A percentile compares a stretch with the other conserved stretches of the same genome.
phyloP scores from a whole-genome alignment of 1,140 invertebrate species.

The Drosophila erecta region DNA sequence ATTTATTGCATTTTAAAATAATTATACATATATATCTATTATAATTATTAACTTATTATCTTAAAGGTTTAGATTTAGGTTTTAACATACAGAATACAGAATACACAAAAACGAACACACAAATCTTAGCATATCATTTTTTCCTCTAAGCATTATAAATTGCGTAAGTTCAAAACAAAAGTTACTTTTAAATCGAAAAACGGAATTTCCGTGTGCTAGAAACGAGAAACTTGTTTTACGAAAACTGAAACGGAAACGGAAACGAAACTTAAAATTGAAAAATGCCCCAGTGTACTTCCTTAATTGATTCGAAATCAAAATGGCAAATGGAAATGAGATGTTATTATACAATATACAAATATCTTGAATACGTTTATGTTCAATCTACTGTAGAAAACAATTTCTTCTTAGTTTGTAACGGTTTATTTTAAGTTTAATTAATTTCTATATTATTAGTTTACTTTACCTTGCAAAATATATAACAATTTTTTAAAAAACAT shows the following conservation, averaged over 20 bases:
- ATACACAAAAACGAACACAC: slow-evolving; percentile 24
- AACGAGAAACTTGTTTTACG: slow-evolving; percentile 51
- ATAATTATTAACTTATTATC: slow-evolving; percentile 74
- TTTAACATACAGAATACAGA: slow-evolving; percentile 59
- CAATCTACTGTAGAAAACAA: slow-evolving; percentile 45
- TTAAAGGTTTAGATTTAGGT: slow-evolving; percentile 72
- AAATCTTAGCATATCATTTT: slow-evolving; percentile 76
- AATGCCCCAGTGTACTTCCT: slow-evolving; percentile 71
- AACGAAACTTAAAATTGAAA: slow-evolving; percentile 32
- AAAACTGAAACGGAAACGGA: slow-evolving; percentile 7
- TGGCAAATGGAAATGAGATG: slow-evolving; percentile 49
- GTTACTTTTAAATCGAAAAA: slow-evolving; percentile 48
- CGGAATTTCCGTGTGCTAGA: slow-evolving; percentile 54
- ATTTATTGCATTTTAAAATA: slow-evolving; percentile 80
- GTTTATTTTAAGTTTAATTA: slow-evolving; percentile 34
- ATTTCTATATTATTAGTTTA: slow-evolving; percentile 75
- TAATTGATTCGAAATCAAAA: slow-evolving; percentile 77
- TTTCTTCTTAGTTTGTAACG: slow-evolving; percentile 58
- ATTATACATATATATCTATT: slow-evolving; percentile 34
- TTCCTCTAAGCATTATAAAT: slow-evolving; percentile 61
- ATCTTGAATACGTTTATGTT: slow-evolving; percentile 46
- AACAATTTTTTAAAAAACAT: slow-evolving; percentile 68
- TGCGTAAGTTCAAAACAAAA: slow-evolving; percentile 46
- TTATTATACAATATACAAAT: slow-evolving; percentile 31
- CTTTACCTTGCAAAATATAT: slow-evolving; percentile 77